Evolutionary conservation across 2,113 vertebrate genomes (phyloP).

Genomic region (Gallinago paraguaiae): DNA sequence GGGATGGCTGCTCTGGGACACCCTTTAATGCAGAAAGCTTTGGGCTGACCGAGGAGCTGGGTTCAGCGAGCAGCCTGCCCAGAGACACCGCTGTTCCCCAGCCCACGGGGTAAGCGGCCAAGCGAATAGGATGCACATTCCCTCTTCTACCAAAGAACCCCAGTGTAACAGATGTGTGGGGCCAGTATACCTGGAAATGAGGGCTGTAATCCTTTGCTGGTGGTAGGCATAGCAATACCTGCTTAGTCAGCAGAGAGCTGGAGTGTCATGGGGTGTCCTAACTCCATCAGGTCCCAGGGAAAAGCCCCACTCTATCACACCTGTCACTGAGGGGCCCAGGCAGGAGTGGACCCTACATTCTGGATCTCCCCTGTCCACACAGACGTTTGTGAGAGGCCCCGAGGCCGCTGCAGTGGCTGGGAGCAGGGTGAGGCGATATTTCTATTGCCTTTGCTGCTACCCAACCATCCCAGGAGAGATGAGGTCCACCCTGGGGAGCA

Average conservation of each 20-base stretch:
- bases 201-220: neutral
- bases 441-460: neutral
- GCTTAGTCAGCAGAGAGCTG: neutral
- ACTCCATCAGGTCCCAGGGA: neutral
- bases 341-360: neutral
- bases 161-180: rapidly evolving
- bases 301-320: neutral
- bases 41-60: neutral
- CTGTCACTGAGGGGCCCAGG: neutral
- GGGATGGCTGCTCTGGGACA: neutral
- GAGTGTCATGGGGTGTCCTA: neutral
- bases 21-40: neutral
- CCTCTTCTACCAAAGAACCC: neutral
- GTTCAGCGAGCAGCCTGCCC: neutral
- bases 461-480: neutral
- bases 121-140: neutral
- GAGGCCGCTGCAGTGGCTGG: neutral
- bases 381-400: neutral
- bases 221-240: no score
- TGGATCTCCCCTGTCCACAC: neutral
- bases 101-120: neutral
- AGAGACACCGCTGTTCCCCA: neutral
- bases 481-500: neutral
- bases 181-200: neutral
- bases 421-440: rapidly evolving